A percentile compares a stretch with the other conserved stretches of the same genome.
Conservation (phyloP, 53 echinoderm and acorn worm genomes). For the Holothuria leucospilota region DNA sequence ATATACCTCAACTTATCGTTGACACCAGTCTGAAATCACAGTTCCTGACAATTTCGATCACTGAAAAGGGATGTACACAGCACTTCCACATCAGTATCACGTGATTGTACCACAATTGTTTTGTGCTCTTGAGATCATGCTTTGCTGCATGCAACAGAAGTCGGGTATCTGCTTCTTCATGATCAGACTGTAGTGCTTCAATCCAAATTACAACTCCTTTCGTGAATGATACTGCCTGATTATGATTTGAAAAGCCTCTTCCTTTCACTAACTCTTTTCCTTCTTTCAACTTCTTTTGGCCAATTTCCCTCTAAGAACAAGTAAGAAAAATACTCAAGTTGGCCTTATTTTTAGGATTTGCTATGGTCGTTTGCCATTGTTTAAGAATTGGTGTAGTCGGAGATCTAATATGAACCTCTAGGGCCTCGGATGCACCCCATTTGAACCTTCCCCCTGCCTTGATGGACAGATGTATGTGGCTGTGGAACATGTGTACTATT, state of each 20-base stretch:
- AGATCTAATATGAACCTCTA: neutral
- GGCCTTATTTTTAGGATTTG: neutral
- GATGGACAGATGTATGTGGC: neutral
- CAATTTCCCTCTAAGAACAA: no score
- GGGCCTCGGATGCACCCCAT: neutral
- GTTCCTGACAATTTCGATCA: no score
- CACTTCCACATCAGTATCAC: neutral
- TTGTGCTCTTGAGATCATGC: neutral
- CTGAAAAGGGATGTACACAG: neutral
- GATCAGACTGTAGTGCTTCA: neutral
- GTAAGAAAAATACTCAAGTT: neutral
- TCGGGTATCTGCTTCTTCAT: no score
- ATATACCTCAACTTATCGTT: no score
- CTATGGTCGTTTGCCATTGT: slow-evolving; percentile 4
- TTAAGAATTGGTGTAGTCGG: slow-evolving; percentile 2
- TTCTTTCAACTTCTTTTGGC: neutral
- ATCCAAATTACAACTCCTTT: neutral
- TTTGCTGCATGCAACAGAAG: neutral
- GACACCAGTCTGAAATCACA: slow-evolving; percentile 5
- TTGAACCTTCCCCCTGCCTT: neutral
- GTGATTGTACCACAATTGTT: slow-evolving; percentile 7
- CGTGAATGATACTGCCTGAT: neutral
- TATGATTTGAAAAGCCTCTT: no score
- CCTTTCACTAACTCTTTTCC: neutral
- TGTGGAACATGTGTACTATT: neutral